phyloP scores from a whole-genome alignment of 2,113 vertebrate genomes.

The Todiramphus saurophagus region DNA sequence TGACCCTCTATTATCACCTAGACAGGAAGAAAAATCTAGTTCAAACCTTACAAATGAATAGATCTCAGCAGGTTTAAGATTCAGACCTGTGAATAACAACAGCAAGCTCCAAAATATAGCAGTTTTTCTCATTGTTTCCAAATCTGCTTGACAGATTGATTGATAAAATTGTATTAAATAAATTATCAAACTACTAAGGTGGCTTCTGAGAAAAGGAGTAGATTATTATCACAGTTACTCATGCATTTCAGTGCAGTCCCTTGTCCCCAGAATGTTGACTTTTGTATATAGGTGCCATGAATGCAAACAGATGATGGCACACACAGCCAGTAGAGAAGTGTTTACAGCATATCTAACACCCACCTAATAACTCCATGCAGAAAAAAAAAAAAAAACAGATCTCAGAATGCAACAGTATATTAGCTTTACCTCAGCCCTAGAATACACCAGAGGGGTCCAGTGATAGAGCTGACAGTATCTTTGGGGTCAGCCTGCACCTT shows the following conservation, averaged over 20 bases:
- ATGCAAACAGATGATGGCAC: not conserved
- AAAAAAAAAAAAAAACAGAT: not conserved
- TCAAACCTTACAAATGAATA: not conserved
- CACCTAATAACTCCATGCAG: not conserved
- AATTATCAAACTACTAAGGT: not conserved
- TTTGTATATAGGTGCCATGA: not conserved
- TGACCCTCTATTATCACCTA: not conserved
- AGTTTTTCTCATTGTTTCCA: not conserved
- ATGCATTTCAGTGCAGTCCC: not conserved
- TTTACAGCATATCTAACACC: not conserved
- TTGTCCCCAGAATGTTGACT: not conserved
- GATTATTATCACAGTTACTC: not conserved
- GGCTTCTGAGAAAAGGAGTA: not conserved
- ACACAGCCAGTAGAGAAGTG: not conserved
- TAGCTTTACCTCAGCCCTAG: not conserved
- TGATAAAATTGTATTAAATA: not conserved
- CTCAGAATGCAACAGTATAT: not conserved
- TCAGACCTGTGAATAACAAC: not conserved
- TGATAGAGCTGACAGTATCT: not conserved
- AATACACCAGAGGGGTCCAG: not conserved
- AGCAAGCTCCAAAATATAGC: not conserved
- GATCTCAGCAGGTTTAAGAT: not conserved
- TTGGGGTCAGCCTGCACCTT: not conserved
- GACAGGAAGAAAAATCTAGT: not conserved
- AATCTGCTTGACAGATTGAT: not conserved